Evolutionary conservation across 1,140 invertebrate species (phyloP), one percentile per base, ranked within the genome.

Genomic region (Carcinoscorpius rotundicauda): DNA sequence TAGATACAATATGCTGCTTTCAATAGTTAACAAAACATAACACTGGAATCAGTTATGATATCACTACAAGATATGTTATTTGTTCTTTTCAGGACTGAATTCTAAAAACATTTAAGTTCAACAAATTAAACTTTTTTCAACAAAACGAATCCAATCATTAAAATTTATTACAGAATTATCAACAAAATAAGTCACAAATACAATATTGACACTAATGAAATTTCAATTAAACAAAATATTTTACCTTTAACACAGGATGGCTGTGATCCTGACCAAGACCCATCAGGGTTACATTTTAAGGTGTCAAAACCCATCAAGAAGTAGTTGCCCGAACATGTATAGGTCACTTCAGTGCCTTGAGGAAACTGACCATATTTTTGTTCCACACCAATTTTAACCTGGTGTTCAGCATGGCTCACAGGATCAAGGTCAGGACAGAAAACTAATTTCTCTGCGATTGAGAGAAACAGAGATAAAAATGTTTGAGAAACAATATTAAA

Each of bases 211-310:
- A 29, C 29, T 29, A 29, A 0, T 29, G 29, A 29, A 29, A 2
- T 29, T 29, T 29, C 2, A 29, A 29, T 29, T 29, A 29, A 29
- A n/a, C n/a, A n/a, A n/a, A n/a, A 3, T 10, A 49, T 49, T 57
- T 48, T 68, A 69, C 68, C 65, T 66, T 66, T 66, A 50, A 69
- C 9, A 51, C 68, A 69, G 51, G 61, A 57, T 6, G 68, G 68
- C 6, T 58, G 11, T 5, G 49, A 50, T 48, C 51, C 11, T 6
- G 68, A 69, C 68, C 68, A 69, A 29, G 58, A 58, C 9, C 60
- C 61, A 50, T 64, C 63, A n/a, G n/a, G 55, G 3, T 52, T n/a
- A 51, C 68, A 69, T 3, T 64, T 4, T 5, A 69, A 55, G 4
- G 50, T 53, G 10, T 59, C 49, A 4, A 49, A 5, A 49, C 68